Conservation (phyloP, 2,888 invertebrate species). For the Hydraecia micacea region DNA sequence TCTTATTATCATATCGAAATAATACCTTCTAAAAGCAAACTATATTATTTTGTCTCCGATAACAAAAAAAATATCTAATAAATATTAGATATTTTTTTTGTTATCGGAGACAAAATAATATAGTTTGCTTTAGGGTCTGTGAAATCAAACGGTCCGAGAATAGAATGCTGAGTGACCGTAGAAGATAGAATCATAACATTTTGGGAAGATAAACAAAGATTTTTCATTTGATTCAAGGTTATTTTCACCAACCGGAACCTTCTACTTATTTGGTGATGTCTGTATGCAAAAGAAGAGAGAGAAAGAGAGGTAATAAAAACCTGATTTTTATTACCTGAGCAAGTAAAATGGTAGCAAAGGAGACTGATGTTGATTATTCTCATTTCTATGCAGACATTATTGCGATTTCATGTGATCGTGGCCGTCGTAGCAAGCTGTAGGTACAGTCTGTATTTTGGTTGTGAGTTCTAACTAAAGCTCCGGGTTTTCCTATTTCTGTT, state of each 20-base stretch:
- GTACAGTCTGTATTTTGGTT: constrained; percentile 24
- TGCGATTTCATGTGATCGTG: constrained; percentile 44
- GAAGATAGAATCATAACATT: not conserved
- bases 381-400: constrained; percentile 65
- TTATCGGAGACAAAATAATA: not conserved
- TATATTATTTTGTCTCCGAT: not conserved
- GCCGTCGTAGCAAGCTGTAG: constrained; percentile 4
- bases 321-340: constrained; percentile 30
- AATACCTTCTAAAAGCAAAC: not conserved
- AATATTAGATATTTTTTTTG: not conserved
- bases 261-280: not conserved
- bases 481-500: not conserved
- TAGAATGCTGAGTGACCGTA: not conserved
- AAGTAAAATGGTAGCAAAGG: constrained; percentile 27
- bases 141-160: not conserved
- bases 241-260: too few relatives aligned
- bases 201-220: not conserved
- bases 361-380: constrained; percentile 70
- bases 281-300: not conserved
- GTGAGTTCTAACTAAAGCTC: constrained; percentile 10
- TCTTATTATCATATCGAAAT: not conserved
- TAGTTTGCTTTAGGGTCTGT: not conserved
- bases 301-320: constrained; percentile 32
- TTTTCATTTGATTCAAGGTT: not conserved
- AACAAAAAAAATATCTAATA: not conserved